phyloP scores from a whole-genome alignment of 2,888 invertebrate species.

The Apamea crenata region DNA sequence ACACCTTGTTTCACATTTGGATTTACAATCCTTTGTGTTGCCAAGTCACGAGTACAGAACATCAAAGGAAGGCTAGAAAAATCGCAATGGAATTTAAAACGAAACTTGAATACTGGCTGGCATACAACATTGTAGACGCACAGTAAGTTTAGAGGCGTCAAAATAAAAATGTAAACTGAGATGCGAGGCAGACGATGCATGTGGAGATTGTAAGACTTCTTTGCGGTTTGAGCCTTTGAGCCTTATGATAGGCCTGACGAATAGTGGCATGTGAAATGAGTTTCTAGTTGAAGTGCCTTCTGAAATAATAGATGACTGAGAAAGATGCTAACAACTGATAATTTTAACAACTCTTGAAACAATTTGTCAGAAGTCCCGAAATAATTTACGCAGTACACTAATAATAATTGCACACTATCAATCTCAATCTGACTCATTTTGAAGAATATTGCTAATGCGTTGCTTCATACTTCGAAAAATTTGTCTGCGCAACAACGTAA shows the following conservation, averaged over 20 bases:
- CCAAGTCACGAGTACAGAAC: constrained; percentile 50
- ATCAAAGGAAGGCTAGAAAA: constrained; percentile 49
- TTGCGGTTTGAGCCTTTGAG: constrained; percentile 79
- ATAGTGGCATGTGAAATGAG: constrained; percentile 50
- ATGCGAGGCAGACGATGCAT: constrained; percentile 85
- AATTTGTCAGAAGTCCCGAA: background rate
- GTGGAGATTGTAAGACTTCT: constrained; percentile 87
- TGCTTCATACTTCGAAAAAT: background rate
- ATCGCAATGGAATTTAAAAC: constrained; percentile 58
- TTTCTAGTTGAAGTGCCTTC: background rate
- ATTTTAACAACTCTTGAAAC: background rate
- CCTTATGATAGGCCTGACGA: constrained; percentile 59
- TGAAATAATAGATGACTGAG: background rate
- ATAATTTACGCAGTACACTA: no score
- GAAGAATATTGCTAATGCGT: background rate
- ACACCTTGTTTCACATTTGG: constrained; percentile 52
- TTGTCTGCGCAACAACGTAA: background rate
- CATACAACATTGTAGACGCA: constrained; percentile 53
- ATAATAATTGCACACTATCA: no score
- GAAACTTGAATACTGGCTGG: constrained; percentile 46
- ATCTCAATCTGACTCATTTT: no score
- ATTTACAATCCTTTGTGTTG: constrained; percentile 59
- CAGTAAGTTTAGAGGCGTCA: constrained; percentile 67
- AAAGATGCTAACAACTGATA: background rate
- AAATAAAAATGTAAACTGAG: constrained; percentile 78